phyloP scores from a whole-genome alignment of 2,797 vertebrate species.

The Myoxocephalus aenaeus region DNA sequence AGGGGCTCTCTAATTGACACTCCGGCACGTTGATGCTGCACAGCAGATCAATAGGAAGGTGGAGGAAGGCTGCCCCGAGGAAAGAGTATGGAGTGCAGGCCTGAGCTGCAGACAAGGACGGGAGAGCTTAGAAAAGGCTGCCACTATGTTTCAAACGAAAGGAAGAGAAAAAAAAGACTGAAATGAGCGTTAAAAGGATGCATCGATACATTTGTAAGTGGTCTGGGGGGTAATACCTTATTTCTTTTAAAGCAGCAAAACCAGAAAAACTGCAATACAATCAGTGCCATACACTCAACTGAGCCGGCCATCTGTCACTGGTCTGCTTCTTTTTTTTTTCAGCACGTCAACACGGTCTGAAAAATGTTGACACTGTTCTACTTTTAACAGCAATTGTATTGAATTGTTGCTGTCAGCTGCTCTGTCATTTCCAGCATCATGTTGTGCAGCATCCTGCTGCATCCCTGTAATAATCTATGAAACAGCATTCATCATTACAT shows the following conservation, averaged over 20 bases:
- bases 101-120: conserved; percentile 40
- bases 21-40: conserved; percentile 76
- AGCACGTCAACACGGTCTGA: background rate
- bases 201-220: conserved; percentile 26
- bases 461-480: background rate
- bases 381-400: conserved; percentile 4
- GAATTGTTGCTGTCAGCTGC: background rate
- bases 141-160: conserved; percentile 33
- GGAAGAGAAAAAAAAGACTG: conserved; percentile 12
- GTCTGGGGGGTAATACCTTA: conserved; percentile 9
- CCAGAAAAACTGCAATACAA: conserved; percentile 11
- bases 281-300: conserved; percentile 15
- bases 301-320: conserved; percentile 34
- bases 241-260: conserved; percentile 10
- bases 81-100: conserved; percentile 62
- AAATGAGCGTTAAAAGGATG: conserved; percentile 49
- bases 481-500: background rate
- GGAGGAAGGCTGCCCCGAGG: conserved; percentile 64
- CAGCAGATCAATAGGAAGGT: conserved; percentile 77
- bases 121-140: conserved; percentile 39
- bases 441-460: background rate
- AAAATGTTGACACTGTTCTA: background rate
- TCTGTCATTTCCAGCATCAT: conserved; percentile 2
- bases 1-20: conserved; percentile 79
- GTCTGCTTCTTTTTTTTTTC: conserved; percentile 17